These are phyloP conservation scores for Drosophila robusta DNA, from an alignment of 2,888 invertebrate species.

Conservation along the genomic window DNA sequence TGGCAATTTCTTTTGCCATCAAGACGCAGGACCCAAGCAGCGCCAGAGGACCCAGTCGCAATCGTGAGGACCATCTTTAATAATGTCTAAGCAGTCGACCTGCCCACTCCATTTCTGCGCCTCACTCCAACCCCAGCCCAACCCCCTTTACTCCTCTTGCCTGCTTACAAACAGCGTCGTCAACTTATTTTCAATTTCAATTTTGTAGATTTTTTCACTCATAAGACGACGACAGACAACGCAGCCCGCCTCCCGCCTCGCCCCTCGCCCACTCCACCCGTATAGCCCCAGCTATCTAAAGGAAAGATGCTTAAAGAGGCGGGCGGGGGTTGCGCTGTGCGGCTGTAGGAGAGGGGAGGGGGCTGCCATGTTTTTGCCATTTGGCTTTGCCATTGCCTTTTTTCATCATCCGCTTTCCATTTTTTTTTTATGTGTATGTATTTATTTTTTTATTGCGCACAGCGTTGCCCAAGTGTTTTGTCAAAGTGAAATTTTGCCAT, in stretches of 20 bases:
- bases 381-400: constrained; percentile 43
- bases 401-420: constrained; percentile 47
- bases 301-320: neutral
- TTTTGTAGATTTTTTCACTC: constrained; percentile 77
- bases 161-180: constrained; percentile 60
- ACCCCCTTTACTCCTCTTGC: neutral
- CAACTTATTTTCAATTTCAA: constrained; percentile 81
- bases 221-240: constrained; percentile 54
- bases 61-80: constrained; percentile 75
- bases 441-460: constrained; percentile 23
- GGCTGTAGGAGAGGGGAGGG: too few relatives aligned
- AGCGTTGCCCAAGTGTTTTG: constrained; percentile 34
- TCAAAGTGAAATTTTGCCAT: constrained; percentile 56
- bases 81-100: constrained; percentile 69
- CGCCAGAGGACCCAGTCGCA: constrained; percentile 32
- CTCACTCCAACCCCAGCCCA: neutral
- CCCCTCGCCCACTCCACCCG: neutral
- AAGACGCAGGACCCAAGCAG: constrained; percentile 23
- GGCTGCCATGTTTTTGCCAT: constrained; percentile 34
- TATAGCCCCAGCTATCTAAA: constrained; percentile 18
- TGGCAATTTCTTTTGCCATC: constrained; percentile 75
- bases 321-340: neutral
- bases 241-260: too few relatives aligned
- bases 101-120: constrained; percentile 3
- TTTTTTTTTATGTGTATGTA: constrained; percentile 26